Conservation (phyloP, 1,140 invertebrate genomes). For the Ceratosolen solmsi region DNA sequence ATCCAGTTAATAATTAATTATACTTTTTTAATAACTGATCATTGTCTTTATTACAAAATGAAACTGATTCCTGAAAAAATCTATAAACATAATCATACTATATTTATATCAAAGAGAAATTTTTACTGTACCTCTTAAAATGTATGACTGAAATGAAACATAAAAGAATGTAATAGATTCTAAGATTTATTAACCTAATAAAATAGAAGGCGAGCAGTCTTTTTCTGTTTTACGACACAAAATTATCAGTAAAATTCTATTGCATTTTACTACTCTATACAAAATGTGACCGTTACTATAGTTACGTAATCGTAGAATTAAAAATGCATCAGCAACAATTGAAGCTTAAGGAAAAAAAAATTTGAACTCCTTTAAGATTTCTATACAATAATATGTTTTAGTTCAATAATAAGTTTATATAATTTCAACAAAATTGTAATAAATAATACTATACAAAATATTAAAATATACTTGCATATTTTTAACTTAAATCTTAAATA, state of each 20-base stretch:
- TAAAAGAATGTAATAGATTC: constrained; percentile 13
- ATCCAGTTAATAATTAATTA: too few species aligned
- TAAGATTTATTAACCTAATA: constrained; percentile 22
- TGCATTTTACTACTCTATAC: not conserved
- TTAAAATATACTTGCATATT: too few species aligned
- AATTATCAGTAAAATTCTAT: constrained; percentile 34
- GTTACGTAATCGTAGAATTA: constrained; percentile 20
- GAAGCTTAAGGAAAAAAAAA: not conserved
- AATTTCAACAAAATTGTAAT: too few species aligned
- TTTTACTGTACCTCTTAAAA: not conserved
- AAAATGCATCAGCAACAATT: not conserved
- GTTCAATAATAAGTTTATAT: too few species aligned
- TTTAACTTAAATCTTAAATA: too few species aligned
- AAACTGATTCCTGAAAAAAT: too few species aligned
- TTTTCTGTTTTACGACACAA: constrained; percentile 22
- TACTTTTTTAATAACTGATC: too few species aligned
- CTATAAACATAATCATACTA: too few species aligned
- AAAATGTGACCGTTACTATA: not conserved
- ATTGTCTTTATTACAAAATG: too few species aligned
- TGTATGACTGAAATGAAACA: not conserved
- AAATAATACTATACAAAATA: too few species aligned
- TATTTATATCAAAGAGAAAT: not conserved
- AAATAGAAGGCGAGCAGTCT: constrained; percentile 10
- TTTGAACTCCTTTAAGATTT: too few species aligned
- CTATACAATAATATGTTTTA: too few species aligned